Percentiles rank a stretch among this genome's conserved stretches.
Conservation (phyloP, 2,113 vertebrate genomes). For the Melozone crissalis region DNA sequence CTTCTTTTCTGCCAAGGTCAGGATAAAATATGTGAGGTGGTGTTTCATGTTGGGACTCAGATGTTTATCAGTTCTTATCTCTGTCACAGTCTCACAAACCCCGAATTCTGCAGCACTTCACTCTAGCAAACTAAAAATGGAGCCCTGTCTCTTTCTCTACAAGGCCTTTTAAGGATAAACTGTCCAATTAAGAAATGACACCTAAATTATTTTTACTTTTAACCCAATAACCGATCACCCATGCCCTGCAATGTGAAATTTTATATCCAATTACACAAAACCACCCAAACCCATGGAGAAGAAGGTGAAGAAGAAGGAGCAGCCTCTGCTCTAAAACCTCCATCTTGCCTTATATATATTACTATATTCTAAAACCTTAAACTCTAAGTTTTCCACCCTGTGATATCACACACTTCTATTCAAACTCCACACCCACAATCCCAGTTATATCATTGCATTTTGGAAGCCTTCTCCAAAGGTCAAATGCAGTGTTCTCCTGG, state of each 20-base stretch:
- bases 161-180: background rate
- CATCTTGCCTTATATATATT: background rate
- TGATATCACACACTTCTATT: background rate
- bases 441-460: background rate
- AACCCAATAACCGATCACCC: background rate
- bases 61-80: background rate
- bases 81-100: background rate
- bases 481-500: background rate
- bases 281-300: background rate
- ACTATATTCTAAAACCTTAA: background rate
- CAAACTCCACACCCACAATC: background rate
- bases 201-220: background rate
- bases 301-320: background rate
- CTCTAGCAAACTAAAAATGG: background rate
- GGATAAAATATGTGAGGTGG: background rate
- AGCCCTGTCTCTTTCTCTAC: background rate
- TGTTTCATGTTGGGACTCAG: background rate
- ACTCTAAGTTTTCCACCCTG: background rate
- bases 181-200: background rate
- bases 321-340: rapidly evolving
- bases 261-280: background rate
- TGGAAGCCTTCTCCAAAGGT: background rate
- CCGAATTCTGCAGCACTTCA: background rate
- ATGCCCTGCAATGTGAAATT: rapidly evolving
- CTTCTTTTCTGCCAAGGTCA: background rate